Base-by-base conservation (phyloP, 2,113 vertebrate genomes). In the Platichthys stellatus region DNA sequence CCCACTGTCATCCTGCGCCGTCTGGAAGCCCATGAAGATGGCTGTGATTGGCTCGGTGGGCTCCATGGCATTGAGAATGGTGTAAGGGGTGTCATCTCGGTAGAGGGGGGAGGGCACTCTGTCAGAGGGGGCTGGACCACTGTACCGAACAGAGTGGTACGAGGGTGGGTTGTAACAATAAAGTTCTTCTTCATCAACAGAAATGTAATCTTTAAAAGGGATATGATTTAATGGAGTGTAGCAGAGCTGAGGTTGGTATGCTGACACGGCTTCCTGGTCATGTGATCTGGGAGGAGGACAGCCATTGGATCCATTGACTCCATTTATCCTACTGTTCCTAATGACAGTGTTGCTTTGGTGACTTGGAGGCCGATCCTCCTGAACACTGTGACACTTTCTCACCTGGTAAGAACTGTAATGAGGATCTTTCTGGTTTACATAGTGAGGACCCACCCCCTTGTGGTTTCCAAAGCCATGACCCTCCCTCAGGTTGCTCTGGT, bases 1-100 rank as follows among this genome's bases (percentile, higher is more conserved):
- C 23, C 80, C 43, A 0, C 94, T 92, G 35, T 84, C 87, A 4
- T 94, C 93, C 3, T 95, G 93, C 1, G 94, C 23, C 0, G 83
- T 90, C 86, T 97, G 95, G 54, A 97, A 97, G 1, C 97, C 97
- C 96, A 98, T 96, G 88, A 98, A 98, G 74, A 98, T 92, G 94
- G 97, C 97, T 0, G 97, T 98, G 59, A 98, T 93, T 0, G 96
- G 96, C 68, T 96, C 94, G 0, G 91, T 90, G 56, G 94, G 88
- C 2, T 96, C 95, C n/a, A 94, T 63, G 54, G 94, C 83, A 49
- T 93, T 94, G 13, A 96, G 92, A 7, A 96, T 17, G 3, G 82
- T 94, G 59, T 76, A 92, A 24, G 81, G 67, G n/a, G 62, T 0
- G 71, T 91, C 15, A 0, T 87, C 69, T 1, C 14, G 47, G 0